phyloP scores from a whole-genome alignment of 2,888 invertebrate species.

The Tuta absoluta region DNA sequence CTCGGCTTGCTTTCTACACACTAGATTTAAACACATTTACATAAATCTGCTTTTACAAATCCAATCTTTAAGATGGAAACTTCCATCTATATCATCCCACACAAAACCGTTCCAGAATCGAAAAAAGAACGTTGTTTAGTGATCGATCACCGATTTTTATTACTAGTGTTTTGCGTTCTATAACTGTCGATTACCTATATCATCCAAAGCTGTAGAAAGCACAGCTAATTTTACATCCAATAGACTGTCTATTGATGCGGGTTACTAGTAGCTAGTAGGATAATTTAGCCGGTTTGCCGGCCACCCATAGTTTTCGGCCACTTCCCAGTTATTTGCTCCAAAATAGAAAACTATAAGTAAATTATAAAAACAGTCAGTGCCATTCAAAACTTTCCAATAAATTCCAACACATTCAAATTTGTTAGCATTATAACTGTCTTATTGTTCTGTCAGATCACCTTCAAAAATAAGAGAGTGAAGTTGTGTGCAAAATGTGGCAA shows the following conservation, averaged over 20 bases:
- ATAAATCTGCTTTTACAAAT: neutral
- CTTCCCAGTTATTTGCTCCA: neutral
- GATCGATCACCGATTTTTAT: constrained; percentile 39
- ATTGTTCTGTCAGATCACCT: too few relatives aligned
- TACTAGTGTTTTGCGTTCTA: constrained; percentile 51
- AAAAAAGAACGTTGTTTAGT: constrained; percentile 17
- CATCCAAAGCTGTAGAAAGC: constrained; percentile 47
- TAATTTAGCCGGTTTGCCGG: too few relatives aligned
- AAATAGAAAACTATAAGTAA: too few relatives aligned
- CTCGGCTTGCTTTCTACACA: too few relatives aligned
- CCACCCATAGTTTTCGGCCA: neutral
- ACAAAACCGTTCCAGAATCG: constrained; percentile 1
- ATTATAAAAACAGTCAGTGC: too few relatives aligned
- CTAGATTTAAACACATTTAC: neutral
- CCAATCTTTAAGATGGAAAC: neutral
- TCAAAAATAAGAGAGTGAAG: too few relatives aligned
- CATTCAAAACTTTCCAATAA: too few relatives aligned
- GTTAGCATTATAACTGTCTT: too few relatives aligned
- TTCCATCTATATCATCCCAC: neutral
- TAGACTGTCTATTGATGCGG: constrained; percentile 43
- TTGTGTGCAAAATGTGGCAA: too few relatives aligned
- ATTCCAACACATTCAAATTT: too few relatives aligned
- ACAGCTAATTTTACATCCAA: constrained; percentile 48
- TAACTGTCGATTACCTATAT: constrained; percentile 60
- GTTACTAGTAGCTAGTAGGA: neutral